phyloP scores from a whole-genome alignment of 2,113 vertebrate genomes.

The Lophotis ruficrista region DNA sequence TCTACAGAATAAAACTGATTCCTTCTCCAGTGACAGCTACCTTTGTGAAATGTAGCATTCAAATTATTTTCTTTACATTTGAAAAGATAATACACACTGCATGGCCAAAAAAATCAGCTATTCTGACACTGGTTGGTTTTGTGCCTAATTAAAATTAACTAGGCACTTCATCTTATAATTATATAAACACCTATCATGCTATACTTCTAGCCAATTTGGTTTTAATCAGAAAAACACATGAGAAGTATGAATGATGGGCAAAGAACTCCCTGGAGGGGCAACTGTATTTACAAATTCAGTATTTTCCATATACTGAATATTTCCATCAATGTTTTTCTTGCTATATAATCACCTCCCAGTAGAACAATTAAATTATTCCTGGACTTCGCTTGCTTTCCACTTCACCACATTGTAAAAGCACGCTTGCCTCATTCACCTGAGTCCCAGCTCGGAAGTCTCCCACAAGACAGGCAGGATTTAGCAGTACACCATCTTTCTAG shows the following conservation, averaged over 20 bases:
- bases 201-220: slow-evolving; percentile 55
- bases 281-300: slow-evolving; percentile 55
- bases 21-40: neutral
- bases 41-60: slow-evolving; percentile 8
- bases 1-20: neutral
- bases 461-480: neutral
- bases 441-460: neutral
- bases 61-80: slow-evolving; percentile 30
- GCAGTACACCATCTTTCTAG: neutral
- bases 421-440: neutral
- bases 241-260: slow-evolving; percentile 63
- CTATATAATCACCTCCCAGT: slow-evolving; percentile 73
- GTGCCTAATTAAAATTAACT: slow-evolving; percentile 75
- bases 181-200: slow-evolving; percentile 52
- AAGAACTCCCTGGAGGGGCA: slow-evolving; percentile 34
- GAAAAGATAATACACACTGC: slow-evolving; percentile 1
- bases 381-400: slow-evolving; percentile 25
- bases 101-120: slow-evolving; percentile 18
- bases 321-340: slow-evolving; percentile 64
- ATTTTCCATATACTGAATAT: slow-evolving; percentile 45
- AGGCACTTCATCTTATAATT: slow-evolving; percentile 63
- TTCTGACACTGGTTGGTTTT: slow-evolving; percentile 52
- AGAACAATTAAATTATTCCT: slow-evolving; percentile 73
- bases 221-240: slow-evolving; percentile 57
- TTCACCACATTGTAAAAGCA: slow-evolving; percentile 17